Conservation (phyloP, 2,797 vertebrate species). For the Halcyon leucocephala region DNA sequence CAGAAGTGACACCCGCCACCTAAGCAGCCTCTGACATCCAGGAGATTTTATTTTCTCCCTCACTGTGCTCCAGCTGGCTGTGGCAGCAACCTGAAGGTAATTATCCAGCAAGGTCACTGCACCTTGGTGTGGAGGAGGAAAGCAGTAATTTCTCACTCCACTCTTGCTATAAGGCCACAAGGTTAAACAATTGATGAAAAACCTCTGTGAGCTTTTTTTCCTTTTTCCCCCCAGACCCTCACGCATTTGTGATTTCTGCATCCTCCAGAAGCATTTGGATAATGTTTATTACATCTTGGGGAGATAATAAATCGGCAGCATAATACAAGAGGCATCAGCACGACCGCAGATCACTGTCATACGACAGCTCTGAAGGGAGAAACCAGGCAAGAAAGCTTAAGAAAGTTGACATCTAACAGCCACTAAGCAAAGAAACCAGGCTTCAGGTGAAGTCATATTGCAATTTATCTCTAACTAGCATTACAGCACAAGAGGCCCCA, state of each 20-base stretch:
- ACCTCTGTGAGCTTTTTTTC: background rate
- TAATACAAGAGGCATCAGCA: background rate
- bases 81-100: background rate
- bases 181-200: constrained; percentile 37
- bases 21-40: background rate
- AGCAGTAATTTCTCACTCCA: background rate
- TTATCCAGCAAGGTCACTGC: constrained; percentile 48
- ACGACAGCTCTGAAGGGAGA: background rate
- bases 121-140: background rate
- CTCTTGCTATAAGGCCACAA: background rate
- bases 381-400: background rate
- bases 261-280: background rate
- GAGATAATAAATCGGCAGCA: background rate
- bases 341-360: background rate
- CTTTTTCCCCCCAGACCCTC: background rate
- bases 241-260: background rate
- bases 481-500: background rate
- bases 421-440: background rate
- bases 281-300: background rate
- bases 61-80: background rate
- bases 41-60: background rate
- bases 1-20: background rate
- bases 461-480: background rate
- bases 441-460: background rate
- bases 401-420: background rate